phyloP scores from a whole-genome alignment of 2,888 invertebrate genomes.

The Pachycephus smyrnensis region DNA sequence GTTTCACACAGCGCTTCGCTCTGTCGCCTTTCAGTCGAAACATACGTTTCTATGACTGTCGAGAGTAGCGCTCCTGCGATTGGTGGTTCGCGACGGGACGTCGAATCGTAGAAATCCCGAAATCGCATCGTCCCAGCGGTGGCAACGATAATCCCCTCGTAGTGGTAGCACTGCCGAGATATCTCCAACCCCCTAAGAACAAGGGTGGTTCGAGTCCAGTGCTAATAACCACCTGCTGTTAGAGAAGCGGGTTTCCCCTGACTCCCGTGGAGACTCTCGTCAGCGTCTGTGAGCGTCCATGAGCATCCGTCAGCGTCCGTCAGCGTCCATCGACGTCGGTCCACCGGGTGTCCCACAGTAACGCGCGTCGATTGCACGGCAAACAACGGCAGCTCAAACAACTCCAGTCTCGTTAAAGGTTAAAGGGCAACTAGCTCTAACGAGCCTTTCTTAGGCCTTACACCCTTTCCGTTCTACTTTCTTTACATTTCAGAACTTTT shows the following conservation, averaged over 20 bases:
- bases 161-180: not conserved
- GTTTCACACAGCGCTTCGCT: not conserved
- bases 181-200: not conserved
- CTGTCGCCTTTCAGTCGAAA: not conserved
- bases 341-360: constrained; percentile 2
- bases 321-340: not conserved
- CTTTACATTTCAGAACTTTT: not conserved
- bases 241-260: constrained; percentile 29
- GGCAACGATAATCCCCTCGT: not conserved
- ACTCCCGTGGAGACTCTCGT: constrained; percentile 27
- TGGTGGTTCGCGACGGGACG: not conserved
- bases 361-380: constrained; percentile 2
- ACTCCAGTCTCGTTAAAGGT: not conserved
- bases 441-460: not conserved
- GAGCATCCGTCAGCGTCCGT: too few relatives aligned
- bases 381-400: not conserved
- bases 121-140: constrained; percentile 5
- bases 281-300: too few relatives aligned
- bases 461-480: not conserved
- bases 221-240: constrained; percentile 46
- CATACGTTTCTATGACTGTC: not conserved
- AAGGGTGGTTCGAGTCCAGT: constrained; percentile 6
- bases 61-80: not conserved
- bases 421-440: not conserved
- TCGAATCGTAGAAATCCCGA: constrained; percentile 1